phyloP scores from a whole-genome alignment of 2,888 invertebrate genomes.

The Cephus pulcher region DNA sequence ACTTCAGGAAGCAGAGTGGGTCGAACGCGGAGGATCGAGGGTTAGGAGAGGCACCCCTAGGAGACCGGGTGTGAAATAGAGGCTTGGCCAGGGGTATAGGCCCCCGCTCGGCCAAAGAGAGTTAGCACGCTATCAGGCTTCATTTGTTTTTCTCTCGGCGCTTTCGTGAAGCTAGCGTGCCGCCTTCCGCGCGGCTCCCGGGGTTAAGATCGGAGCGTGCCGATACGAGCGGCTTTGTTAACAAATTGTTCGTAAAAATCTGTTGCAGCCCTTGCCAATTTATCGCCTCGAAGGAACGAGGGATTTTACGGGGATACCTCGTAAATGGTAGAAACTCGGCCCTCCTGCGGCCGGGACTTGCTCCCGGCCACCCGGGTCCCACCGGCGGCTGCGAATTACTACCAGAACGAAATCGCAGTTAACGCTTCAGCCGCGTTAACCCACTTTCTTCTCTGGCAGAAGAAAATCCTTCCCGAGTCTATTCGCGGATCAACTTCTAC shows the following conservation, averaged over 20 bases:
- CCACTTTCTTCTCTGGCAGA: background rate
- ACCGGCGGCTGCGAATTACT: background rate
- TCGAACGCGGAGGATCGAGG: background rate
- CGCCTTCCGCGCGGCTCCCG: conserved; percentile 1
- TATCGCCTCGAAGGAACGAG: background rate
- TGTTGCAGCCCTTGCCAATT: conserved; percentile 3
- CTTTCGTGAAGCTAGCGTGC: conserved; percentile 21
- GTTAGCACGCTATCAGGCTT: conserved; percentile 22
- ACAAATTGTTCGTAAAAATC: conserved; percentile 32
- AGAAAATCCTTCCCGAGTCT: background rate
- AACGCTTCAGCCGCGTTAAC: background rate
- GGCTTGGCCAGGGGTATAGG: background rate
- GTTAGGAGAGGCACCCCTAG: background rate
- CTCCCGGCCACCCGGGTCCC: background rate
- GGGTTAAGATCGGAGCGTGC: conserved; percentile 1
- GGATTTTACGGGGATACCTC: background rate
- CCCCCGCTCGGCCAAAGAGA: background rate
- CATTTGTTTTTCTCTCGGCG: conserved; percentile 24
- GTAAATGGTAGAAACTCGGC: background rate
- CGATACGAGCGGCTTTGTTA: conserved; percentile 22
- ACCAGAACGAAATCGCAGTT: background rate
- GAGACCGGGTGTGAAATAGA: background rate
- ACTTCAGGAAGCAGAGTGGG: background rate
- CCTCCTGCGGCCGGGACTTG: background rate
- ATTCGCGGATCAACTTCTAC: background rate